Conservation (phyloP, 2,888 invertebrate genomes). For the Andrena camellia region DNA sequence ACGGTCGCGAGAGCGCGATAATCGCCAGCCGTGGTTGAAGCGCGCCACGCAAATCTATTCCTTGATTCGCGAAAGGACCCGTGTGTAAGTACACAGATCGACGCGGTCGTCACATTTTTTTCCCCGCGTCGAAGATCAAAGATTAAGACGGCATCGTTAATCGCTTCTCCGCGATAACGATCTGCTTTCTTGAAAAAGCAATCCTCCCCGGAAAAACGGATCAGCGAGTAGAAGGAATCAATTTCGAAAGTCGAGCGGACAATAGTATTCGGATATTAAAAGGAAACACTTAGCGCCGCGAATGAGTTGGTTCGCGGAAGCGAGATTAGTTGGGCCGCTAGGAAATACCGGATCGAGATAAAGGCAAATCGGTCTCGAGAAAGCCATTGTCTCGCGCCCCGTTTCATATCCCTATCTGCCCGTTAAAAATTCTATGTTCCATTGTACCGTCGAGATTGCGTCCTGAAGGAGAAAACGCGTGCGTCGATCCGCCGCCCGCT, state of each 20-base stretch:
- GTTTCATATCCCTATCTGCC: constrained; percentile 69
- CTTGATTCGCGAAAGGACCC: background rate
- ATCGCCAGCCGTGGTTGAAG: background rate
- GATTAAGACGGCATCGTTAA: background rate
- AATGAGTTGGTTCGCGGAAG: constrained; percentile 43
- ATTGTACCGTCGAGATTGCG: constrained; percentile 73
- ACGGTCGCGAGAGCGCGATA: background rate
- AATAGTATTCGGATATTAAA: constrained; percentile 28
- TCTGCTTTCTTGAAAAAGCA: background rate
- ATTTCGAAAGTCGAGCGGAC: constrained; percentile 37
- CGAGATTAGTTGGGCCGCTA: constrained; percentile 72
- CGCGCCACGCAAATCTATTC: background rate
- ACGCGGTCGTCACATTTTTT: background rate
- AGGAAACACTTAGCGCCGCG: constrained; percentile 35
- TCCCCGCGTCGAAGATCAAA: too few relatives aligned
- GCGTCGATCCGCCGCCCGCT: constrained; percentile 5
- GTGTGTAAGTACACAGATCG: too few relatives aligned
- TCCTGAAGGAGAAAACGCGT: constrained; percentile 62
- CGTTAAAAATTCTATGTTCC: constrained; percentile 74
- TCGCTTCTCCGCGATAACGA: background rate
- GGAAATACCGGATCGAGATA: constrained; percentile 74
- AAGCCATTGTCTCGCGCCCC: constrained; percentile 75
- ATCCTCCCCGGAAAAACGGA: background rate
- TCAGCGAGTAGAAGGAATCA: constrained; percentile 2
- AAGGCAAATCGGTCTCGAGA: constrained; percentile 73